Evolutionary conservation across 2,888 invertebrate species (phyloP).

Genomic region (Acanthacorydalis orientalis): DNA sequence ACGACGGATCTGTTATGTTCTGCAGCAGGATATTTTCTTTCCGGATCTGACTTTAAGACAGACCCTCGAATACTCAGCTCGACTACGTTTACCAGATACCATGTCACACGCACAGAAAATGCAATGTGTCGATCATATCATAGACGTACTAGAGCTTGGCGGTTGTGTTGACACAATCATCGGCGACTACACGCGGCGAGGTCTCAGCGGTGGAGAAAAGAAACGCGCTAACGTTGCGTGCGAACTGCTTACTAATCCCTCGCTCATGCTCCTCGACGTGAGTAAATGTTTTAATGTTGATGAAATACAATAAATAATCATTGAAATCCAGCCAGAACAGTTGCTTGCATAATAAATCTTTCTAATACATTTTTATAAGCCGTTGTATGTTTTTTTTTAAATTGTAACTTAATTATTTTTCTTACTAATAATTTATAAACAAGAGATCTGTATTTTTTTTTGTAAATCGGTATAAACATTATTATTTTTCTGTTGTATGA

Average conservation of each 20-base stretch:
- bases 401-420: no score
- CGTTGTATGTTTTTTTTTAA: no score
- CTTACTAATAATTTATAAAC: no score
- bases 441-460: no score
- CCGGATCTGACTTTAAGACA: conserved; percentile 60
- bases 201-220: conserved; percentile 69
- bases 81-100: conserved; percentile 48
- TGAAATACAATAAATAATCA: no score
- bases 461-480: no score
- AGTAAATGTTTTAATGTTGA: conserved; percentile 20
- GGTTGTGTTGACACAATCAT: conserved; percentile 64
- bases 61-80: conserved; percentile 46
- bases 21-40: conserved; percentile 70
- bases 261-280: conserved; percentile 62
- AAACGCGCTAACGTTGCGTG: conserved; percentile 70
- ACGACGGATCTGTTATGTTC: conserved; percentile 61
- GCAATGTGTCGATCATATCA: conserved; percentile 60
- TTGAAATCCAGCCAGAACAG: no score
- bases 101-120: conserved; percentile 54
- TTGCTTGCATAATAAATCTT: no score
- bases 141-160: conserved; percentile 54
- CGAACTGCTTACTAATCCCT: conserved; percentile 64
- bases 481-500: no score
- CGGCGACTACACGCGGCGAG: conserved; percentile 56
- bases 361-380: no score